phyloP scores from a whole-genome alignment of 2,113 vertebrate species.

The Smithornis capensis region DNA sequence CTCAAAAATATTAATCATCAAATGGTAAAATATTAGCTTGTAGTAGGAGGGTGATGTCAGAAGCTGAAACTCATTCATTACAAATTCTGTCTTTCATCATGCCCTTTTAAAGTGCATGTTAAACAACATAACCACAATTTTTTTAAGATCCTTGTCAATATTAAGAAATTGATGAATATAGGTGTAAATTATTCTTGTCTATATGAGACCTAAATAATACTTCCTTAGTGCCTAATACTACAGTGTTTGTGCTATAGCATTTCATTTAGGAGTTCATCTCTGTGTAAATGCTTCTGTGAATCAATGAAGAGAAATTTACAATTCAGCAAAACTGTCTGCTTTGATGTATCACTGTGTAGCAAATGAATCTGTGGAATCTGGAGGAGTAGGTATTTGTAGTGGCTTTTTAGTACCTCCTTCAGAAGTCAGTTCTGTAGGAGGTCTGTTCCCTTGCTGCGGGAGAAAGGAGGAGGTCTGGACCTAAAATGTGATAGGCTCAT shows the following conservation, averaged over 20 bases:
- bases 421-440: not conserved
- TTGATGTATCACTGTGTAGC: not conserved
- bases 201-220: not conserved
- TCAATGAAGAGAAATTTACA: conserved; percentile 34
- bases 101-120: not conserved
- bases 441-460: not conserved
- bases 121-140: not conserved
- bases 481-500: not conserved
- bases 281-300: conserved; percentile 43
- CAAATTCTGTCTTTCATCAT: not conserved
- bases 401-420: conserved; percentile 1
- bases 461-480: not conserved
- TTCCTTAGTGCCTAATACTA: not conserved
- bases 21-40: conserved; percentile 34
- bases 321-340: conserved; percentile 42
- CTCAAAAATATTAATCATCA: conserved; percentile 59
- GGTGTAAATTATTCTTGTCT: not conserved
- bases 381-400: conserved; percentile 35
- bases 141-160: not conserved
- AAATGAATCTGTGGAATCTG: conserved; percentile 50
- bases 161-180: not conserved
- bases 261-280: conserved; percentile 31
- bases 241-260: not conserved
- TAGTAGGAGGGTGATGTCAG: not conserved
- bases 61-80: conserved; percentile 37